Evolutionary conservation across 2,888 invertebrate species (phyloP), one percentile per base, ranked within the genome.

Genomic region (Chloromyia formosa): DNA sequence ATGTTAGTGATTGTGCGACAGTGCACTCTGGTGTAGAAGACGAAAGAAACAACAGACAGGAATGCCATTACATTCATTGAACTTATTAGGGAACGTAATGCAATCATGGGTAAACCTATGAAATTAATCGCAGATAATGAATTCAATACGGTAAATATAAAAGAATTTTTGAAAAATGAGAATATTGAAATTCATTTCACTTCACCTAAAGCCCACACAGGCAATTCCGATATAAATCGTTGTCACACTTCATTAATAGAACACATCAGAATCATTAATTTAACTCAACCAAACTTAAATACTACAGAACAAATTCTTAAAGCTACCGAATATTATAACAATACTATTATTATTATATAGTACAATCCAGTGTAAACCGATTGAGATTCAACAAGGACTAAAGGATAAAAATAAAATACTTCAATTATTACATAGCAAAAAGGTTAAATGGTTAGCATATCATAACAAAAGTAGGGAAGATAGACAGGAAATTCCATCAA

Each of bases 121-220:
- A 27, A 35, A 14, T 23, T 61, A 61, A 27, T 61, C 5, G 61
- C 27, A 3, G 61, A 61, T 9, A 61, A 61, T 16, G 61, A 61
- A 61, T 61, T 61, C 61, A 61, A 61, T 27, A 27, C 20, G 20
- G 18, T 56, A 16, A 56, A 56, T 56, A 7, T 2, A 56, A 56
- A 56, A 18, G 56, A 56, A 56, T 56, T 16, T 20, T 10, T 56
- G 5, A n/a, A 18, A 20, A 18, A 0, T 4, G 56, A 56, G 10
- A 20, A 18, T 20, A 56, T 56, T 9, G 16, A 18, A 56, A 10
- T 56, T 10, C 56, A 16, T 20, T 56, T 56, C 16, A 56, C 18
- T 18, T 20, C 22, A 56, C 56, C 56, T 0, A 16, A 56, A 56
- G 14, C 56, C 5, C 56, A 56, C 3, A 56, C 56, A 18, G 56